Conservation (phyloP, 2,797 vertebrate species). For the Danio jaintianensis region DNA sequence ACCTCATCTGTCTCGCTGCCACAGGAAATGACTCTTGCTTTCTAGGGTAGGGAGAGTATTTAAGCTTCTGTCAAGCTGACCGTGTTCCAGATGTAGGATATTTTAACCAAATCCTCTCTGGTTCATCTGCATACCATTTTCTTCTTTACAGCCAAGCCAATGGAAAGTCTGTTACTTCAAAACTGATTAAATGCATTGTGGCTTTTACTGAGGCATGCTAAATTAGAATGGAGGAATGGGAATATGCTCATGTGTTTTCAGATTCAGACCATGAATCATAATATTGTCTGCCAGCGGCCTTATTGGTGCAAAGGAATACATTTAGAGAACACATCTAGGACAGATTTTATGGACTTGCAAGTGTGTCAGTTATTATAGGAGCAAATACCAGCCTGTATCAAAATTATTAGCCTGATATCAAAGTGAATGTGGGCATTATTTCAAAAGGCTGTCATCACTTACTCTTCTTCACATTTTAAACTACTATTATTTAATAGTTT, state of each 20-base stretch:
- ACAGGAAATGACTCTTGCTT: conserved; percentile 37
- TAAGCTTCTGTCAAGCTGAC: conserved; percentile 16
- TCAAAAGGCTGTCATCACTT: background rate
- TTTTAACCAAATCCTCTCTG: conserved; percentile 31
- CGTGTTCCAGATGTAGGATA: background rate
- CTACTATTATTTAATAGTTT: too few relatives aligned
- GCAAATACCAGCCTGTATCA: background rate
- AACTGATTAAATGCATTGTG: conserved; percentile 67
- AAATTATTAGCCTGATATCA: background rate
- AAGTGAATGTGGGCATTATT: background rate
- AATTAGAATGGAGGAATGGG: conserved; percentile 62
- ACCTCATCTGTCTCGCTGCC: conserved; percentile 6
- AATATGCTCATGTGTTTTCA: conserved; percentile 54
- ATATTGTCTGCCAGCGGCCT: background rate
- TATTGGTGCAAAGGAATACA: conserved; percentile 4
- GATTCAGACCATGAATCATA: conserved; percentile 7
- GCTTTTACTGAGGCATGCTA: conserved; percentile 68
- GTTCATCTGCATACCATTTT: conserved; percentile 54
- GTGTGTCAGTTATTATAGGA: conserved; percentile 15
- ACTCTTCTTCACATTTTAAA: background rate
- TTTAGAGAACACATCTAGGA: background rate
- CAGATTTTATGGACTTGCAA: conserved; percentile 21
- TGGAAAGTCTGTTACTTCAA: conserved; percentile 54
- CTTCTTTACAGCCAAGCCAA: conserved; percentile 44
- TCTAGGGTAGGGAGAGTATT: conserved; percentile 12